Evolutionary conservation across 2,888 invertebrate genomes (phyloP).

Genomic region (Noctua janthe): DNA sequence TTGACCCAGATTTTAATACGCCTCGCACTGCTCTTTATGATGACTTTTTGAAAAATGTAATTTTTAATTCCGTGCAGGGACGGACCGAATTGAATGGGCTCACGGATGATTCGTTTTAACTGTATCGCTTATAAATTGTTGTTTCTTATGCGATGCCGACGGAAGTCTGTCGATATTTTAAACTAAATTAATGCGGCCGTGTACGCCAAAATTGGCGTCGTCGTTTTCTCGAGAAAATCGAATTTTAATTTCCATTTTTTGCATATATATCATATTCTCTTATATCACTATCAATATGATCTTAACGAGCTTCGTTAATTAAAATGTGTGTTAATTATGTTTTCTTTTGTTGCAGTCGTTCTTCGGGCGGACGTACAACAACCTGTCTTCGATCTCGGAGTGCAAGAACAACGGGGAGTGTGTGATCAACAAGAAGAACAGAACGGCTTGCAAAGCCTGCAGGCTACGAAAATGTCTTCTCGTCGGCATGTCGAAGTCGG

Average conservation of each 20-base stretch:
- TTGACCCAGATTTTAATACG: conserved; percentile 88
- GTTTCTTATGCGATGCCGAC: conserved; percentile 86
- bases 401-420: conserved; percentile 98
- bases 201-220: conserved; percentile 79
- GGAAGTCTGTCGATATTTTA: conserved; percentile 88
- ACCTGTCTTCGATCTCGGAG: conserved; percentile 96
- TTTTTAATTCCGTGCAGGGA: conserved; percentile 86
- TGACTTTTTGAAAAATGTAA: conserved; percentile 90
- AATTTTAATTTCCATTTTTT: conserved; percentile 76
- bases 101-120: conserved; percentile 85
- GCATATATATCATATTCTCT: conserved; percentile 69
- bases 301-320: conserved; percentile 71
- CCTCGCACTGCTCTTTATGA: conserved; percentile 86
- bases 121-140: conserved; percentile 88
- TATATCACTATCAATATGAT: conserved; percentile 59
- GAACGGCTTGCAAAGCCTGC: conserved; percentile 97
- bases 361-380: conserved; percentile 98
- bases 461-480: conserved; percentile 95
- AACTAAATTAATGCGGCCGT: conserved; percentile 84
- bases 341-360: conserved; percentile 94
- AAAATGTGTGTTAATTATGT: conserved; percentile 68
- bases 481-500: conserved; percentile 98
- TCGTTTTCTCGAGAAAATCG: conserved; percentile 79
- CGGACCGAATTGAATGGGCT: conserved; percentile 80
- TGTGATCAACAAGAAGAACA: conserved; percentile 97